Conservation (phyloP, 2,797 vertebrate species). For the Trachops cirrhosus region DNA sequence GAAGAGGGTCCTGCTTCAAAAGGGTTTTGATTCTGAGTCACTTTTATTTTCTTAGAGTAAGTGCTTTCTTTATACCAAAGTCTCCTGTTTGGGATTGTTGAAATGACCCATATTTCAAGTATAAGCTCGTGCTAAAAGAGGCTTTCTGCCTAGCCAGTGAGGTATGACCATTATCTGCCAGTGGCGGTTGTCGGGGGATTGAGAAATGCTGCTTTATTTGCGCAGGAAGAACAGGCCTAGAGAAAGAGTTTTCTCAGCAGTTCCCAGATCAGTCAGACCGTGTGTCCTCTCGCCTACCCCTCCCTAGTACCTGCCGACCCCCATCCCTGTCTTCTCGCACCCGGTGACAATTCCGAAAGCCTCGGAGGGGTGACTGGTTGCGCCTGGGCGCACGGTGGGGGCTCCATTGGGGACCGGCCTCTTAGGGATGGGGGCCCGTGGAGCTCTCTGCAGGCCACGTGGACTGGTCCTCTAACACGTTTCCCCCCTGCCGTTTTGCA, state of each 20-base stretch:
- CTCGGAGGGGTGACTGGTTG: background rate
- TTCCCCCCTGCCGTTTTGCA: background rate
- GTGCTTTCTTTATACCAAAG: conserved; percentile 82
- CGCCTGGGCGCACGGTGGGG: conserved; percentile 33
- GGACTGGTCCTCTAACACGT: background rate
- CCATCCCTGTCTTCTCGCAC: background rate
- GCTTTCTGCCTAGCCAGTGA: conserved; percentile 77
- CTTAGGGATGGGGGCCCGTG: background rate
- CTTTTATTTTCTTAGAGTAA: conserved; percentile 75
- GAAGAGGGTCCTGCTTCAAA: conserved; percentile 61
- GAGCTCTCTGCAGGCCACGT: background rate
- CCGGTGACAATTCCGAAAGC: conserved; percentile 36
- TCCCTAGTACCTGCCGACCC: background rate
- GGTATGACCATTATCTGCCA: conserved; percentile 81
- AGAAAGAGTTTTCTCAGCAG: conserved; percentile 70
- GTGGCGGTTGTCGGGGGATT: conserved; percentile 78
- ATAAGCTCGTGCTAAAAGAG: conserved; percentile 76
- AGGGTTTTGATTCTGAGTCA: conserved; percentile 54
- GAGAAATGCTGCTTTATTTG: conserved; percentile 75
- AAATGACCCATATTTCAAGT: conserved; percentile 78
- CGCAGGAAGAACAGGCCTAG: conserved; percentile 53
- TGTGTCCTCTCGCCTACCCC: conserved; percentile 68
- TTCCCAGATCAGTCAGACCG: conserved; percentile 69
- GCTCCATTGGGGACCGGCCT: background rate
- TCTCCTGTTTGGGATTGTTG: conserved; percentile 76